These are phyloP conservation scores for Cyrtorhinus lividipennis DNA, from an alignment of 1,140 invertebrate genomes.

Conservation along the genomic window DNA sequence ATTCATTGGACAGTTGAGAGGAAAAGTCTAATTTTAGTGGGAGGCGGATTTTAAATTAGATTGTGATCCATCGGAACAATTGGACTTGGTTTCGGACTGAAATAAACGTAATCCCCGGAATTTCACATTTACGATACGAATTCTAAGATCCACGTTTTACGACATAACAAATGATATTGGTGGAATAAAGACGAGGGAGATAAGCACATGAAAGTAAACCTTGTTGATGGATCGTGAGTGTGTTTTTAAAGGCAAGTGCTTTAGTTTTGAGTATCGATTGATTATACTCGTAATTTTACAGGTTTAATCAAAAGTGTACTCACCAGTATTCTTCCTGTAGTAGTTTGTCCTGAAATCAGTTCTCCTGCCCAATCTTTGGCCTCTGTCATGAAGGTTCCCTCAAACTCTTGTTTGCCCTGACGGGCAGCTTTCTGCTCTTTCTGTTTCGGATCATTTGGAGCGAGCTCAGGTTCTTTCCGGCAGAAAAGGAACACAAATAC, in stretches of 20 bases:
- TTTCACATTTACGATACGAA: too few relatives aligned
- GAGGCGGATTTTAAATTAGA: constrained; percentile 5
- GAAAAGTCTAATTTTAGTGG: not conserved
- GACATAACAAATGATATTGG: too few relatives aligned
- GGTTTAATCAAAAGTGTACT: constrained; percentile 39
- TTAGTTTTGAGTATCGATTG: too few relatives aligned
- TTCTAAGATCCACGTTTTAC: too few relatives aligned
- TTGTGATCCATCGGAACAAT: constrained; percentile 2
- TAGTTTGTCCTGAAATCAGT: constrained; percentile 98
- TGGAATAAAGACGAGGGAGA: too few relatives aligned
- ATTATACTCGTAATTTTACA: not conserved
- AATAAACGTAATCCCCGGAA: not conserved
- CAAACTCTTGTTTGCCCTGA: constrained; percentile 75
- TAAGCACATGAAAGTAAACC: not conserved
- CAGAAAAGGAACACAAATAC: constrained; percentile 83
- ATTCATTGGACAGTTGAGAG: not conserved
- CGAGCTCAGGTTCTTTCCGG: constrained; percentile 69
- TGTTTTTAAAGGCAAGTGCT: too few relatives aligned
- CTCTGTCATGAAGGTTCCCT: constrained; percentile 94
- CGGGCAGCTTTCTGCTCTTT: constrained; percentile 76
- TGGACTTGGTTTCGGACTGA: constrained; percentile 1
- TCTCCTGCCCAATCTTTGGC: constrained; percentile 99
- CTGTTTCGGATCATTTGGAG: constrained; percentile 73
- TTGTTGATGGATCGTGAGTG: not conserved
- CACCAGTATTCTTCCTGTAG: constrained; percentile 96